Conservation (phyloP, 2,888 invertebrate species). For the Opisthograptis luteolata region DNA sequence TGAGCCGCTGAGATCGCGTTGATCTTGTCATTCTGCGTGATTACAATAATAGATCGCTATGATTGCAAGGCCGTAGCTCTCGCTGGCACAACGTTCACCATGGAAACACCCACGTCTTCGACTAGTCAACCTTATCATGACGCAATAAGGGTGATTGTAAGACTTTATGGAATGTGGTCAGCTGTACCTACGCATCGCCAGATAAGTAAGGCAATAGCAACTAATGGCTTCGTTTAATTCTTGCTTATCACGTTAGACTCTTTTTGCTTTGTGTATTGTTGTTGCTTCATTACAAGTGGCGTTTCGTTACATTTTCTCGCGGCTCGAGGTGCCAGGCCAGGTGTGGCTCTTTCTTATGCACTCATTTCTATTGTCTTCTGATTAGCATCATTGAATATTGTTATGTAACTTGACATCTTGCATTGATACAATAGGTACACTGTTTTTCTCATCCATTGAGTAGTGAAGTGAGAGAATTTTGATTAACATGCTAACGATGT, state of each 20-base stretch:
- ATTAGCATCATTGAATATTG: slow-evolving; percentile 26
- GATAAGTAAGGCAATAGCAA: slow-evolving; percentile 50
- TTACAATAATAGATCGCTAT: slow-evolving; percentile 44
- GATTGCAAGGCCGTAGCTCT: slow-evolving; percentile 31
- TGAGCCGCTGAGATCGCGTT: slow-evolving; percentile 22
- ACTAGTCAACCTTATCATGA: slow-evolving; percentile 23
- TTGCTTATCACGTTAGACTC: slow-evolving; percentile 47
- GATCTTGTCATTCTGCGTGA: slow-evolving; percentile 45
- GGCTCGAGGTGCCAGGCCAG: slow-evolving; percentile 22
- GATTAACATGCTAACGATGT: too few relatives aligned
- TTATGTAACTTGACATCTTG: slow-evolving; percentile 19
- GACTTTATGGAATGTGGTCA: slow-evolving; percentile 13
- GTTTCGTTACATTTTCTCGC: slow-evolving; percentile 27
- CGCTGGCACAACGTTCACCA: slow-evolving; percentile 17
- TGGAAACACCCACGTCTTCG: slow-evolving; percentile 21
- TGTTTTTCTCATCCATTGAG: slow-evolving; percentile 7
- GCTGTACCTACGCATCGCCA: slow-evolving; percentile 26
- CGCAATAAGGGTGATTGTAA: slow-evolving; percentile 20
- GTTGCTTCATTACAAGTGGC: slow-evolving; percentile 25
- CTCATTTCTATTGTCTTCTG: slow-evolving; percentile 31
- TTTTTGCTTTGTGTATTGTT: slow-evolving; percentile 39
- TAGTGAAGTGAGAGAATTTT: neutral
- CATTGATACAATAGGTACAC: slow-evolving; percentile 8
- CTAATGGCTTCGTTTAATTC: slow-evolving; percentile 54
- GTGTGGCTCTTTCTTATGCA: slow-evolving; percentile 26